Evolutionary conservation across 2,888 invertebrate genomes (phyloP), one percentile per base, ranked within the genome.

Genomic region (Fissipunctia ypsillon): DNA sequence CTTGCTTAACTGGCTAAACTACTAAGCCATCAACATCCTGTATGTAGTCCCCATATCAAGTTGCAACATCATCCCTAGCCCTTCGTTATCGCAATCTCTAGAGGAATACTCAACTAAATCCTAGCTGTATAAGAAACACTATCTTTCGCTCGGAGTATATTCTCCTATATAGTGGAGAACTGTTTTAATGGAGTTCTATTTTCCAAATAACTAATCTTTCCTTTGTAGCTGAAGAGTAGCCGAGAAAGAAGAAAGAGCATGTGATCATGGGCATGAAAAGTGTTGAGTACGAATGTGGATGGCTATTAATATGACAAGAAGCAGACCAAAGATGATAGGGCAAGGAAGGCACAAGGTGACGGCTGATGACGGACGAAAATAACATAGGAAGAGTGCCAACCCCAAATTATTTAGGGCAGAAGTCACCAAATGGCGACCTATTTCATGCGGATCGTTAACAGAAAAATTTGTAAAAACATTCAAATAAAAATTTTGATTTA

Each of bases 31-130:
- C 28, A 75, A 19, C 22, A n/a, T 48, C 41, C 4, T 50, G 19
- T 28, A 65, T 16, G n/a, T 38, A 38, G 38, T n/a, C 43, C 14
- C 3, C 48, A 48, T 80, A 81, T 84, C 81, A 80, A 16, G 31
- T 81, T 75, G 68, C 80, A 68, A 31, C 19, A 71, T 65, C 19
- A 28, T 73, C 59, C 61, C 66, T 6, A 73, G 54, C 28, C 60
- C 59, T 73, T 84, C 81, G 68, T 81, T 81, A 81, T 59, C 68
- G 41, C 25, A 25, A 38, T 80, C 84, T 80, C 81, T 59, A 3
- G 84, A 70, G 81, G 12, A 52, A 78, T 66, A 57, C 63, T 79
- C 28, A 38, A 68, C 25, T 70, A 79, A 72, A 83, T 63, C 57
- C 61, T 52, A 67, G 41, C 52, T 48, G 45, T 48, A 28, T 76